Base-by-base conservation (phyloP, 1,140 invertebrate species). In the Galleria mellonella region DNA sequence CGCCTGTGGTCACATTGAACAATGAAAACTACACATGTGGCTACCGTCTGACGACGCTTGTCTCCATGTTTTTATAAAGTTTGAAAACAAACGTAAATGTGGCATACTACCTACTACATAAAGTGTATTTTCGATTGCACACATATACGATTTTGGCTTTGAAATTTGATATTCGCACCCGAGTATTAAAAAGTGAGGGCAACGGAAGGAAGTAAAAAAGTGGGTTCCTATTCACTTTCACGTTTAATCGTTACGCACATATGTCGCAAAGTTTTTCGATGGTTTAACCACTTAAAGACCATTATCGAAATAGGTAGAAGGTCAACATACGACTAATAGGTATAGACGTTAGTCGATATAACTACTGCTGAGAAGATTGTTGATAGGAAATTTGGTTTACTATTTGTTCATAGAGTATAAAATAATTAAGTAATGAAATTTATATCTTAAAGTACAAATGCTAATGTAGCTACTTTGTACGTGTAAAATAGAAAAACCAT, bases 191-290 rank as follows among this genome's bases (percentile, higher is more conserved):
- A 83, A 84, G 81, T 68, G 64, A 77, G 66, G 69, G 67, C 70
- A 79, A 48, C 76, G 81, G 81, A 82, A 81, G 81, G 77, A 84
- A 84, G 64, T 79, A 72, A 78, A 84, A 84, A 82, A 78, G 65
- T 69, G 55, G 58, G 63, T 67, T 69, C 53, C 62, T 66, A 72
- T 65, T 75, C 72, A 76, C 76, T 82, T 78, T 81, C 67, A 74
- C 69, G 66, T 69, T 67, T 66, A 67, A 67, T 66, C 49, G 55
- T 51, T 48, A 48, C 48, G 47, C 56, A 61, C 74, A 81, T 62
- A 81, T 81, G 79, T 54, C 62, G 55, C 53, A 52, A 44, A 56
- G 56, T 58, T 55, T 54, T 56, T 53, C 55, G 47, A 53, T 49
- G 48, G 45, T 32, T 45, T 23, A 23, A 23, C 17, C 17, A 23